Percentiles rank a stretch among this genome's conserved stretches.
Conservation (phyloP, 2,888 invertebrate genomes). For the Eristalinus sepulchralis region DNA sequence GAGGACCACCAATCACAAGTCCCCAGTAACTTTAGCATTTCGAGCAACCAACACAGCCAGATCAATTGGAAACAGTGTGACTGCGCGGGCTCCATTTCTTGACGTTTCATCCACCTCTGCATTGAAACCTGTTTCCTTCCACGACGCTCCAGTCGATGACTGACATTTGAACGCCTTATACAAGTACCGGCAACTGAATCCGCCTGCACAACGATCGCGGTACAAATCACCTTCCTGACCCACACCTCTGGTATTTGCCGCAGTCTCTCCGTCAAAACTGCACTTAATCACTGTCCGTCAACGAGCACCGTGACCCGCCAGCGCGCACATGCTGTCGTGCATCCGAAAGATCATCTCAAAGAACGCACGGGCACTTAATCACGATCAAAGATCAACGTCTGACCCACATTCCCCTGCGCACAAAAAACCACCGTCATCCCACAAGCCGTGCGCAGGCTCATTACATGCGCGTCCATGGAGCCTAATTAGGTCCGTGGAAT, state of each 20-base stretch:
- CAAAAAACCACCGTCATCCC: conserved; percentile 3
- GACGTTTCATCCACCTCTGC: not conserved
- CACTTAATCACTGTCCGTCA: conserved; percentile 22
- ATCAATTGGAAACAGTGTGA: too few species aligned
- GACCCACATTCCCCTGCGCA: conserved; percentile 39
- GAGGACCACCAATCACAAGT: too few species aligned
- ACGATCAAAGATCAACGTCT: conserved; percentile 17
- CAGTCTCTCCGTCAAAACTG: not conserved
- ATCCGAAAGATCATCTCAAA: not conserved
- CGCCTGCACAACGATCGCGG: not conserved
- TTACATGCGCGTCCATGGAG: conserved; percentile 12
- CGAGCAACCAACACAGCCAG: too few species aligned
- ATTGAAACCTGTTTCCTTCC: not conserved
- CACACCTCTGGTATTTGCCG: not conserved
- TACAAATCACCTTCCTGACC: conserved; percentile 1
- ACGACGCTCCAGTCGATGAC: not conserved
- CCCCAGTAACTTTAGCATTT: too few species aligned
- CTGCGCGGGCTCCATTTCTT: not conserved
- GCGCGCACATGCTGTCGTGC: not conserved
- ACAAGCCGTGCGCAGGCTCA: conserved; percentile 6
- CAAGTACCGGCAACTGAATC: not conserved
- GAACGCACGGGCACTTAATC: conserved; percentile 39
- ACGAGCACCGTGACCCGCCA: not conserved
- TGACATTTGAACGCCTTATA: not conserved
- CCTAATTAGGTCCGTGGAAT: conserved; percentile 1